Evolutionary conservation across 2,113 vertebrate genomes (phyloP), one percentile per base, ranked within the genome.

Genomic region (Bubo scandiacus): DNA sequence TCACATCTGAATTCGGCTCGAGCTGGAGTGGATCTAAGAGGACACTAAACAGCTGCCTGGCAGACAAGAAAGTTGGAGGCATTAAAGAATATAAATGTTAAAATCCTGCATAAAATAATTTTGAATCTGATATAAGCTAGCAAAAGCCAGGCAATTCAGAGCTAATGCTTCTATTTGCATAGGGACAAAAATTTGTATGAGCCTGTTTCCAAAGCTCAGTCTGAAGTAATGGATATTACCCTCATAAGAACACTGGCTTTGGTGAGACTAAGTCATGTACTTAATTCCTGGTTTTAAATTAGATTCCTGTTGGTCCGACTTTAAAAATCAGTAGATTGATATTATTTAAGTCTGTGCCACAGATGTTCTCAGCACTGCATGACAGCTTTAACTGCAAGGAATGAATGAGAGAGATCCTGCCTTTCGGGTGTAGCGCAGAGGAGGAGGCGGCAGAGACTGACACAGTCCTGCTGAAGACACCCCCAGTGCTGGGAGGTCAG

Each of bases 41-140:
- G 65, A 81, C 47, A 84, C 54, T 62, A 51, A 95, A 68, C 45
- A 86, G 85, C 78, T 91, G 83, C 58, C 65, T 66, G 77, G 54
- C 81, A 89, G 81, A 88, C 58, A 54, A 71, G 86, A 74, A 54
- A 27, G 32, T 81, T 7, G 1, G n/a, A 94, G 27, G 72, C 67
- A 90, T 67, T 67, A 75, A 88, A 84, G 62, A 89, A 63, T 72
- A 84, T 32, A 85, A 87, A 87, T 29, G 26, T 68, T 67, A 87
- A 93, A 93, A 94, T 62, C 68, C 67, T 79, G 38, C 57, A 88
- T 70, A 65, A 95, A 96, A 84, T 78, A 74, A 83, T 88, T 86
- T 68, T 52, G 43, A 84, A 65, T 86, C 86, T 89, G 38, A 62
- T 84, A 71, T 40, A 80, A 91, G 38, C 49, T 57, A 84, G 54